Evolutionary conservation across 2,888 invertebrate species (phyloP).

Genomic region (Julus scandinavius): DNA sequence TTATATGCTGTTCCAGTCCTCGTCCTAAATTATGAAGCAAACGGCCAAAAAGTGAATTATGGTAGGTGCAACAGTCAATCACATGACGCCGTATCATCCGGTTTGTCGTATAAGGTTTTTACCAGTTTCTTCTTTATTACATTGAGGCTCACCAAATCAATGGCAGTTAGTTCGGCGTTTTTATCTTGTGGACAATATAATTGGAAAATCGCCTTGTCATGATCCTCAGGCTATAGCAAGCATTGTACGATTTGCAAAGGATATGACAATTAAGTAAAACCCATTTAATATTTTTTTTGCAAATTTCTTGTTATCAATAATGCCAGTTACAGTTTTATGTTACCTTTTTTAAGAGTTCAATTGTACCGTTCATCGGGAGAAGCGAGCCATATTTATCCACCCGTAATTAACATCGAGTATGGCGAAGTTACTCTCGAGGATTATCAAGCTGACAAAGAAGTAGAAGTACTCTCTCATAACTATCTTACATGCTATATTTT

Average conservation of each 20-base stretch:
- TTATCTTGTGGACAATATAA: constrained; percentile 52
- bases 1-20: constrained; percentile 51
- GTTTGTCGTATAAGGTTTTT: neutral
- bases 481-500: neutral
- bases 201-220: constrained; percentile 51
- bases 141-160: constrained; percentile 1
- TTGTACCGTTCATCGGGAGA: constrained; percentile 50
- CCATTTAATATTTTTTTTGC: neutral
- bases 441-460: constrained; percentile 63
- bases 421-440: constrained; percentile 67
- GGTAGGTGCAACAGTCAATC: neutral
- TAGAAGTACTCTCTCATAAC: constrained; percentile 55
- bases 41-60: constrained; percentile 35
- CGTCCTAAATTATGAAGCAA: constrained; percentile 50
- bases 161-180: constrained; percentile 52
- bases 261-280: constrained; percentile 53
- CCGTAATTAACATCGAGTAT: constrained; percentile 72
- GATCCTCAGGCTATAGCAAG: constrained; percentile 12
- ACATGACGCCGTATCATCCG: neutral
- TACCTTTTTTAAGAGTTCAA: constrained; percentile 45
- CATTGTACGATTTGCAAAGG: constrained; percentile 52
- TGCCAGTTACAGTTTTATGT: neutral
- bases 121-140: neutral
- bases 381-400: constrained; percentile 70
- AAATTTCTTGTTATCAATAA: neutral